Base-by-base conservation (phyloP, 2,888 invertebrate species). In the Hemaris fuciformis region DNA sequence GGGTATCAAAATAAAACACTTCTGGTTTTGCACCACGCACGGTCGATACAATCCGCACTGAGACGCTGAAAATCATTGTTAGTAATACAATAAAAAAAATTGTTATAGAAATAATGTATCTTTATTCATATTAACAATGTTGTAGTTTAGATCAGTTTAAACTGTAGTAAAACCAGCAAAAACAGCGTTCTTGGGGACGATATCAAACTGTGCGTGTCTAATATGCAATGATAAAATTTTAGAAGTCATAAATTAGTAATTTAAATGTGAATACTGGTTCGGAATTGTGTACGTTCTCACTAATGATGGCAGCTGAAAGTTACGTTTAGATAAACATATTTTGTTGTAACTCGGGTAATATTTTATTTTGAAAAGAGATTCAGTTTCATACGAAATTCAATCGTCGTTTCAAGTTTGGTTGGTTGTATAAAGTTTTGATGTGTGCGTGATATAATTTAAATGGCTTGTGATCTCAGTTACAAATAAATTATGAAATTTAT, bases 391-490 rank as follows among this genome's bases (percentile, higher is more conserved):
- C 13, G 13, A 59, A 45, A 59, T 67, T 71, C 67, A 66, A 59
- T 63, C 64, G 61, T 65, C 64, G 72, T 77, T 70, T 70, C 79
- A 53, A 10, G 53, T 81, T 76, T n/a, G n/a, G n/a, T n/a, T n/a
- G n/a, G n/a, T n/a, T n/a, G n/a, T n/a, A n/a, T n/a, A n/a, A 61
- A 60, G 25, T 41, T 53, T 20, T 60, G 48, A 53, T 53, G 60
- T 76, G 73, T 75, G 72, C 77, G 80, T 85, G 77, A 82, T 83
- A 75, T 80, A 79, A 80, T 75, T 84, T 84, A 84, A 83, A 81
- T 83, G 79, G 81, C 75, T 87, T 88, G 89, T 89, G 91, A 91
- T 91, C 91, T 91, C 91, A 90, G 78, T 85, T 70, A 64, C 66
- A 69, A 88, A 88, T 85, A 88, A 85, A 85, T 79, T 79, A 78